Evolutionary conservation across 2,888 invertebrate genomes (phyloP).

Genomic region (Pristionchus maxplancki): DNA sequence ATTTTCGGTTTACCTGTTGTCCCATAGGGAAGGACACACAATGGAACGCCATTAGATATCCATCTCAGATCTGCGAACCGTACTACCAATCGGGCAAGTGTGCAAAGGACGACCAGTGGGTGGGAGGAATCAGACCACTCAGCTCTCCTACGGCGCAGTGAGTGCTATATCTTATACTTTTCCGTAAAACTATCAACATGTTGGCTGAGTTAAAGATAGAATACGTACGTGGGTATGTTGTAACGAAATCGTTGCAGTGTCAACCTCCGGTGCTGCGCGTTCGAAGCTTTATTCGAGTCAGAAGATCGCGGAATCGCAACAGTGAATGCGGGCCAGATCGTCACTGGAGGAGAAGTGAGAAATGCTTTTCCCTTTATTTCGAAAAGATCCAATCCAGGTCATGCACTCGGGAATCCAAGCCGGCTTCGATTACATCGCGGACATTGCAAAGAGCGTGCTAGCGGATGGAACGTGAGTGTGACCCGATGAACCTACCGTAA

Average conservation of each 20-base stretch:
- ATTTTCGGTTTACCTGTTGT: neutral
- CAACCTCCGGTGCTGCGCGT: constrained; percentile 32
- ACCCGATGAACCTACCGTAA: neutral
- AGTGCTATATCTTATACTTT: no score
- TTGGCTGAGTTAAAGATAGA: no score
- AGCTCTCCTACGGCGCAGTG: constrained; percentile 65
- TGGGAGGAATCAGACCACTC: constrained; percentile 74
- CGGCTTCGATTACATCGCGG: constrained; percentile 51
- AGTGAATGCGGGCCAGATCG: constrained; percentile 1
- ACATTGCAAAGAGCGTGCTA: constrained; percentile 7
- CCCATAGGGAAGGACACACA: no score
- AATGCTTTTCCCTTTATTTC: no score
- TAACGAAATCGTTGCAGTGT: neutral
- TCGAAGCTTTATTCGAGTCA: neutral
- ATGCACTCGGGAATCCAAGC: neutral
- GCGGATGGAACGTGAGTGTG: constrained; percentile 39
- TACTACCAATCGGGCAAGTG: constrained; percentile 70
- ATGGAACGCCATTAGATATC: neutral
- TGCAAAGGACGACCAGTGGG: constrained; percentile 68
- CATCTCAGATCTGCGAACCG: constrained; percentile 68
- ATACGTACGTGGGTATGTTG: no score
- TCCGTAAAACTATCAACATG: no score
- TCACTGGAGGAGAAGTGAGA: constrained; percentile 47
- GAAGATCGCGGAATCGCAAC: constrained; percentile 48
- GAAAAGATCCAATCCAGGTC: neutral